Evolutionary conservation across 2,888 invertebrate species (phyloP).

Genomic region (Xylota segnis): DNA sequence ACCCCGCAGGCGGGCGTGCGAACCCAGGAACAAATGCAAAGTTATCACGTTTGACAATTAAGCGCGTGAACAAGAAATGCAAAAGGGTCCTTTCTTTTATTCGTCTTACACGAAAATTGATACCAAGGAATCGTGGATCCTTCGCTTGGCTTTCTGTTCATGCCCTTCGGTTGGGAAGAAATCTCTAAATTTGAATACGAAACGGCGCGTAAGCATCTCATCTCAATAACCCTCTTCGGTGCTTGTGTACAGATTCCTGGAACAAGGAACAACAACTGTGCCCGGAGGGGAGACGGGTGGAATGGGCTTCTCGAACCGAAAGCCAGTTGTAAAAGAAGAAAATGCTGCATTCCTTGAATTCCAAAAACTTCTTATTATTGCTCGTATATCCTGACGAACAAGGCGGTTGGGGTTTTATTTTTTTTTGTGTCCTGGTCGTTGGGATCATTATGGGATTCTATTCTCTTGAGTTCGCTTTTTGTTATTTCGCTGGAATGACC

Average conservation of each 20-base stretch:
- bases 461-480: conserved; percentile 34
- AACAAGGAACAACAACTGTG: conserved; percentile 17
- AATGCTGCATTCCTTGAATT: conserved; percentile 59
- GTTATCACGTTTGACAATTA: conserved; percentile 57
- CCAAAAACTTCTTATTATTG: conserved; percentile 63
- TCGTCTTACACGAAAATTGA: conserved; percentile 36
- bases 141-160: background rate
- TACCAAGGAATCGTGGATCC: conserved; percentile 8
- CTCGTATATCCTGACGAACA: conserved; percentile 55
- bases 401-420: conserved; percentile 32
- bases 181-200: conserved; percentile 59
- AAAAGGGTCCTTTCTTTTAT: conserved; percentile 30
- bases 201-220: conserved; percentile 37
- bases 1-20: background rate
- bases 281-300: background rate
- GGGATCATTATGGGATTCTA: conserved; percentile 42
- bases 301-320: conserved; percentile 20
- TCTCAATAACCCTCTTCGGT: conserved; percentile 32
- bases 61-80: conserved; percentile 38
- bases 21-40: conserved; percentile 11
- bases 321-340: conserved; percentile 49
- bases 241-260: conserved; percentile 7
- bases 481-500: conserved; percentile 55
- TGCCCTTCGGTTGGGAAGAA: conserved; percentile 12
- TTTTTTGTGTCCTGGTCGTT: conserved; percentile 7